A percentile compares a stretch with the other conserved stretches of the same genome.
Conservation (phyloP, 1,140 invertebrate genomes). For the Drosophila neocordata region DNA sequence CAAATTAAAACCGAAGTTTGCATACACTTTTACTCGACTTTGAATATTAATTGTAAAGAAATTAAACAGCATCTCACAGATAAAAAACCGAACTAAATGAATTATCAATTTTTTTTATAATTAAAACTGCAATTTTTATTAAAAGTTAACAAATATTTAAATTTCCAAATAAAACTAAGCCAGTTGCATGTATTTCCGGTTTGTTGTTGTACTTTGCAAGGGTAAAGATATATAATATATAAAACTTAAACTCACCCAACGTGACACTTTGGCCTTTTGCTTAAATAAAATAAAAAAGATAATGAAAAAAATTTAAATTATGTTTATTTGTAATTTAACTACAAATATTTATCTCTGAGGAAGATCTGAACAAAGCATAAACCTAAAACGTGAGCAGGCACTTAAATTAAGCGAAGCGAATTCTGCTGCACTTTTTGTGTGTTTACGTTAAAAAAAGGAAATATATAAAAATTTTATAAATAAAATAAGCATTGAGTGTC, state of each 20-base stretch:
- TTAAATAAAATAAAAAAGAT: neutral
- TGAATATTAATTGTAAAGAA: no score
- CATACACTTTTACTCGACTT: neutral
- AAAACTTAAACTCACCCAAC: neutral
- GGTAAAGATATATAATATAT: neutral
- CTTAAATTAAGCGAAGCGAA: constrained; percentile 50
- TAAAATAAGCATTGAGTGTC: constrained; percentile 8
- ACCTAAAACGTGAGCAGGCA: constrained; percentile 66
- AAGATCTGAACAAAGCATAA: constrained; percentile 43
- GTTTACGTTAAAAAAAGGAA: constrained; percentile 7
- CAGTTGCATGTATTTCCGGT: neutral
- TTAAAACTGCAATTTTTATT: no score
- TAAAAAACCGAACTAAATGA: no score
- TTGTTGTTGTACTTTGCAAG: no score
- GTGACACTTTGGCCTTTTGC: neutral
- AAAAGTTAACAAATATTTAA: no score
- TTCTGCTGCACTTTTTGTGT: constrained; percentile 48
- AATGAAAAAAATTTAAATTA: neutral
- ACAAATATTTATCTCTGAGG: constrained; percentile 14
- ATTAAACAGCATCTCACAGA: no score
- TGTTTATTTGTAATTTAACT: constrained; percentile 1
- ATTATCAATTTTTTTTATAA: no score
- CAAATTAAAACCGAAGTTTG: neutral
- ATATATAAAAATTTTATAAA: constrained; percentile 25
- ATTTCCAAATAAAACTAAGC: no score